phyloP scores from a whole-genome alignment of 2,113 vertebrate genomes.

The Sylvia atricapilla region DNA sequence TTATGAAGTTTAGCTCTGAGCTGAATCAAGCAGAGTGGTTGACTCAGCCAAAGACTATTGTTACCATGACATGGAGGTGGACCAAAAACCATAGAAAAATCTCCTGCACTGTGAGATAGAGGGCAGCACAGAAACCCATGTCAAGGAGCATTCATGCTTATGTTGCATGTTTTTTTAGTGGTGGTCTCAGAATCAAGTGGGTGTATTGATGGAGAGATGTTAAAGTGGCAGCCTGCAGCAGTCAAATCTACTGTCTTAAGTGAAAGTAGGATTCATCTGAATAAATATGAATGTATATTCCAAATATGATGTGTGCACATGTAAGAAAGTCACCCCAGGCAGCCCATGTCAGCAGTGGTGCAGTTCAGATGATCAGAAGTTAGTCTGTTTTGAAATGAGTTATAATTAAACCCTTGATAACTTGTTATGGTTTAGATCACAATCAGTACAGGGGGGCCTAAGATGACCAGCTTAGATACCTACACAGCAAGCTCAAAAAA shows the following conservation, averaged over 20 bases:
- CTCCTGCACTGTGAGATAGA: fast-evolving
- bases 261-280: background rate
- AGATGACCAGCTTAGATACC: background rate
- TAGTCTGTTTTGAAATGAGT: background rate
- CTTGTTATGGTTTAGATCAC: background rate
- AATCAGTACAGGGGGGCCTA: background rate
- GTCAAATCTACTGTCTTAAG: background rate
- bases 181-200: background rate
- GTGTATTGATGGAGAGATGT: background rate
- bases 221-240: background rate
- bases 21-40: background rate
- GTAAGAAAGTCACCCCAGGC: background rate
- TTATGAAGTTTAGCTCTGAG: background rate
- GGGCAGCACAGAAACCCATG: background rate
- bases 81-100: background rate
- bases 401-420: background rate
- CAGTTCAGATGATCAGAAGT: background rate
- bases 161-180: background rate
- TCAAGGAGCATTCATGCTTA: background rate
- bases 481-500: background rate
- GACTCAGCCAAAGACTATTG: background rate
- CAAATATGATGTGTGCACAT: background rate
- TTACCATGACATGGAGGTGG: background rate
- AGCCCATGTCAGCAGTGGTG: background rate
- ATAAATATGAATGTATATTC: background rate